Conservation (phyloP, 2,113 vertebrate species). For the Oryctolagus cuniculus region DNA sequence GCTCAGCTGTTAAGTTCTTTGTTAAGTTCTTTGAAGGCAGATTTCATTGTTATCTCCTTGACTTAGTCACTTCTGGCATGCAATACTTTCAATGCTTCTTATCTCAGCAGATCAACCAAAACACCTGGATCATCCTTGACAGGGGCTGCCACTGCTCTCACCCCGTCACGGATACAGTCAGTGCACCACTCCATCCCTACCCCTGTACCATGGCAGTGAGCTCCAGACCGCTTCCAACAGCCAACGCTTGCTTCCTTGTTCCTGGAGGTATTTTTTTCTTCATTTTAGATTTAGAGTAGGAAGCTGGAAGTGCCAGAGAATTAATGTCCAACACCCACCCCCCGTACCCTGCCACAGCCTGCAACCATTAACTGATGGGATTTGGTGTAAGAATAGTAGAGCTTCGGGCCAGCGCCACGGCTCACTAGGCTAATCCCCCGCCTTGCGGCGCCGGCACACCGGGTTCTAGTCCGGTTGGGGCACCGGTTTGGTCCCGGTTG, state of each 20-base stretch:
- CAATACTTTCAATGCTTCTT: neutral
- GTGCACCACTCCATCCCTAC: accelerated
- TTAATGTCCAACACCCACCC: neutral
- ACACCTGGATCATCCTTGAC: neutral
- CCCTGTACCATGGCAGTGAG: neutral
- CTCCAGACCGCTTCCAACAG: neutral
- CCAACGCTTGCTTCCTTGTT: neutral
- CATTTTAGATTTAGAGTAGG: neutral
- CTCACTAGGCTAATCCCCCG: too few relatives aligned
- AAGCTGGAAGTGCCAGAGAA: neutral
- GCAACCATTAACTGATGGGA: neutral
- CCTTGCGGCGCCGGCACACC: too few relatives aligned
- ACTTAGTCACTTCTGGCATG: neutral
- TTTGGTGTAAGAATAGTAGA: too few relatives aligned
- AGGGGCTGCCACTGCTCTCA: too few relatives aligned
- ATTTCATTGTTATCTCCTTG: neutral
- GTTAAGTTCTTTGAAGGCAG: neutral
- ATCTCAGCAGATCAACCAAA: neutral
- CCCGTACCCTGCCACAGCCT: too few relatives aligned
- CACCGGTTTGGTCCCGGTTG: too few relatives aligned
- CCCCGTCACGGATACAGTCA: neutral
- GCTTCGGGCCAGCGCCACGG: too few relatives aligned
- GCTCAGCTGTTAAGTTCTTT: neutral
- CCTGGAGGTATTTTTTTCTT: neutral
- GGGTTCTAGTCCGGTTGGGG: too few relatives aligned